These are phyloP conservation scores for Lottia gigantea DNA, from an alignment of 2,888 invertebrate genomes.

Conservation along the genomic window DNA sequence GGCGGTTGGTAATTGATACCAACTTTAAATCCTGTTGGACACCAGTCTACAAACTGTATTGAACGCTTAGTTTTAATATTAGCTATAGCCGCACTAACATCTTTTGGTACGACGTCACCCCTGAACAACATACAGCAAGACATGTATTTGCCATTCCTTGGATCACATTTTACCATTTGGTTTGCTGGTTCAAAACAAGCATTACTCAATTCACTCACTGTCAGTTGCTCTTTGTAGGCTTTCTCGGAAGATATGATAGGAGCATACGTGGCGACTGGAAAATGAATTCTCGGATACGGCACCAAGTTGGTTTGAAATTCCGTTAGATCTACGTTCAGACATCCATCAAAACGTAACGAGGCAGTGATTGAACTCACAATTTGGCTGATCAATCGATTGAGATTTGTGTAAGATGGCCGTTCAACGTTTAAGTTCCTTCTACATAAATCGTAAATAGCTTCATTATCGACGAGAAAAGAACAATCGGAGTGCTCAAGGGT, in stretches of 20 bases:
- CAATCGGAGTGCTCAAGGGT: conserved; percentile 93
- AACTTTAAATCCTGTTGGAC: conserved; percentile 68
- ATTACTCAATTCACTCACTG: conserved; percentile 62
- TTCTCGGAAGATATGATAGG: conserved; percentile 95
- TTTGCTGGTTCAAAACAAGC: conserved; percentile 62
- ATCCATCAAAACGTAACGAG: conserved; percentile 70
- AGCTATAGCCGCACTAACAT: conserved; percentile 65
- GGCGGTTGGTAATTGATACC: conserved; percentile 89
- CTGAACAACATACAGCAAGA: conserved; percentile 69
- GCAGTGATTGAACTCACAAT: conserved; percentile 72
- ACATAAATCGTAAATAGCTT: conserved; percentile 90
- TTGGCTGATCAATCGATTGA: conserved; percentile 93
- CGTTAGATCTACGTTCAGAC: conserved; percentile 71
- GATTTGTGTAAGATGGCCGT: conserved; percentile 85
- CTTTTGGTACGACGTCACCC: conserved; percentile 67
- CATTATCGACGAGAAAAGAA: conserved; percentile 95
- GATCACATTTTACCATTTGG: conserved; percentile 67
- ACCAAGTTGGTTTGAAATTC: conserved; percentile 71
- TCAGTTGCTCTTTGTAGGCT: conserved; percentile 87
- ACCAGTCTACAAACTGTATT: conserved; percentile 66
- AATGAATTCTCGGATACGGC: conserved; percentile 77
- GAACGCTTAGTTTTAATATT: conserved; percentile 65
- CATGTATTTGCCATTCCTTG: conserved; percentile 70
- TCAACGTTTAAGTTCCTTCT: conserved; percentile 82
- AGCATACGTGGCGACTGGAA: conserved; percentile 85